These are phyloP conservation scores for Clarias magur DNA, from an alignment of 2,113 vertebrate genomes.

Conservation along the genomic window DNA sequence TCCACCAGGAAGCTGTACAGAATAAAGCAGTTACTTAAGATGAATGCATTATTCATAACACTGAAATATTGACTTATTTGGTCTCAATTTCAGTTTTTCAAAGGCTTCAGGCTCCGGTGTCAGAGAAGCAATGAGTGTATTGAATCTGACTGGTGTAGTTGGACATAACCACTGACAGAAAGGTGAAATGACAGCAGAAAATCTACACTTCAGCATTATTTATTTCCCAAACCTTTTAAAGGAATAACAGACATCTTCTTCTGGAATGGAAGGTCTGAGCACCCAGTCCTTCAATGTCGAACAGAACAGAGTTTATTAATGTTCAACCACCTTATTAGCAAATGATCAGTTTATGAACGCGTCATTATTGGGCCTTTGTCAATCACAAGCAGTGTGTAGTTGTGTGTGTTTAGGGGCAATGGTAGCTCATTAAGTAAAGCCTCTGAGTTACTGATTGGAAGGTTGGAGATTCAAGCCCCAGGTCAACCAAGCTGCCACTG, in stretches of 20 bases:
- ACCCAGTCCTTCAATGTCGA: neutral
- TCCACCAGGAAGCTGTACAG: neutral
- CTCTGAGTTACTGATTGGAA: too few species aligned
- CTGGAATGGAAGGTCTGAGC: neutral
- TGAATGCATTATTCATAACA: neutral
- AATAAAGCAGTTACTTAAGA: neutral
- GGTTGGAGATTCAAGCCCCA: too few species aligned
- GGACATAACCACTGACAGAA: neutral
- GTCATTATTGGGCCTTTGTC: neutral
- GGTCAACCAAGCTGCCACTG: too few species aligned
- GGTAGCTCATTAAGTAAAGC: too few species aligned
- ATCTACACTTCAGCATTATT: neutral
- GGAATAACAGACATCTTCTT: neutral
- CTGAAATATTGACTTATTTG: neutral
- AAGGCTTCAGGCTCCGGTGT: neutral
- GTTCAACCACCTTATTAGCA: neutral
- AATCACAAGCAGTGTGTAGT: neutral
- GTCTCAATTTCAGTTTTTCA: neutral
- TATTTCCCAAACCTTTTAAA: neutral
- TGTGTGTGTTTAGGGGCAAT: neutral
- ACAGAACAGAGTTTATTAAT: neutral
- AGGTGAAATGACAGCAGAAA: neutral
- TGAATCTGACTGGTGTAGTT: constrained; percentile 4
- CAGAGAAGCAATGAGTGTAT: neutral
- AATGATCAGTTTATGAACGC: neutral